These are phyloP conservation scores for Cactoblastis cactorum DNA, from an alignment of 2,888 invertebrate genomes.

Conservation along the genomic window DNA sequence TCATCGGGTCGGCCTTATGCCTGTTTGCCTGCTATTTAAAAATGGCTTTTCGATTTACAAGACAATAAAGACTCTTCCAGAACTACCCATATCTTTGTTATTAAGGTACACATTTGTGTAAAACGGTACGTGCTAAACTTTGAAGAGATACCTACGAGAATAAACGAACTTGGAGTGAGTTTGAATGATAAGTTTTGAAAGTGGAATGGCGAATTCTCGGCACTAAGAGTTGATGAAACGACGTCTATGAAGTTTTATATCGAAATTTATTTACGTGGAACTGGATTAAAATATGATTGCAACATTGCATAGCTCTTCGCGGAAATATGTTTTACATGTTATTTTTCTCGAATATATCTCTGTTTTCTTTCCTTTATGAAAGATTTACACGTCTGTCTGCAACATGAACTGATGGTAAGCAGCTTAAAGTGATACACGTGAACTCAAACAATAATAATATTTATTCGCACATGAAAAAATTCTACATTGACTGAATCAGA, in stretches of 20 bases:
- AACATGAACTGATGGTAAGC: too few relatives aligned
- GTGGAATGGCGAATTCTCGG: conserved; percentile 45
- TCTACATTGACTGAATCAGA: too few relatives aligned
- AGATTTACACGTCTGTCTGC: too few relatives aligned
- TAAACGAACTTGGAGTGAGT: conserved; percentile 61
- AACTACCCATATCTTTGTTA: conserved; percentile 33
- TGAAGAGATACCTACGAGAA: conserved; percentile 65
- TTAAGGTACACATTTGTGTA: conserved; percentile 69
- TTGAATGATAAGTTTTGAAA: conserved; percentile 65
- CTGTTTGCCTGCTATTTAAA: too few relatives aligned
- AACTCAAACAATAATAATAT: too few relatives aligned
- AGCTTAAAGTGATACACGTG: too few relatives aligned
- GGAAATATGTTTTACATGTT: not conserved
- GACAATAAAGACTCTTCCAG: conserved; percentile 32
- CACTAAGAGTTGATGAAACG: conserved; percentile 52
- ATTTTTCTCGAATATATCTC: too few relatives aligned
- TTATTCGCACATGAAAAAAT: too few relatives aligned
- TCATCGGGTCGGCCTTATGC: too few relatives aligned
- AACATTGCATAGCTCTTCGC: conserved; percentile 28
- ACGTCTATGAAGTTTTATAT: conserved; percentile 25
- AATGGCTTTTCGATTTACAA: too few relatives aligned
- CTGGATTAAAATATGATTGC: conserved; percentile 22
- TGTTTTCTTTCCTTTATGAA: too few relatives aligned
- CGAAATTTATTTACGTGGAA: conserved; percentile 21
- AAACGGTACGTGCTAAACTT: conserved; percentile 66